Conservation (phyloP, 2,888 invertebrate species). For the Drosophila cyrtoloma region DNA sequence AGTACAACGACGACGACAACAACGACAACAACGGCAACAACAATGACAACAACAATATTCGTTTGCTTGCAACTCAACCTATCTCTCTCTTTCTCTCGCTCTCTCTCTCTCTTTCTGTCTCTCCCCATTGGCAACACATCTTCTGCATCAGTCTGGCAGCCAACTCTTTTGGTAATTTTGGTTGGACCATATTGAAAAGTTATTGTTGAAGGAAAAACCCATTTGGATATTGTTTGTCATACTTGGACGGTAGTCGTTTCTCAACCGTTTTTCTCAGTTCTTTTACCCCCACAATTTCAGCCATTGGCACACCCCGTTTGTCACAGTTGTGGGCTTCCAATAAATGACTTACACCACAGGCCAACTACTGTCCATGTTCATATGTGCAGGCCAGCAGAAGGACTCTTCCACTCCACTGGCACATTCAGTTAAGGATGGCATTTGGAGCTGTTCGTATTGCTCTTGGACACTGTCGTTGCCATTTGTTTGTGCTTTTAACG, state of each 20-base stretch:
- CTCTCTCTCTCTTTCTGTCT: background rate
- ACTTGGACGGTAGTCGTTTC: conserved; percentile 52
- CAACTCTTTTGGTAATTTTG: conserved; percentile 71
- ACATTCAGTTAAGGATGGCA: conserved; percentile 7
- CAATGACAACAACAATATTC: background rate
- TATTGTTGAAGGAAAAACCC: conserved; percentile 76
- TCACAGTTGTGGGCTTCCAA: conserved; percentile 66
- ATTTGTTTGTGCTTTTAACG: conserved; percentile 71
- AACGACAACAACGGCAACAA: background rate
- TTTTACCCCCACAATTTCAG: conserved; percentile 4
- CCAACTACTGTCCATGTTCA: conserved; percentile 45
- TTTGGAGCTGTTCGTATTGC: conserved; percentile 5
- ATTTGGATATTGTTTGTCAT: conserved; percentile 79
- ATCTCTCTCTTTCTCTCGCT: background rate
- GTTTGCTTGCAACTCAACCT: background rate
- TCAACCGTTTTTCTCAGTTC: conserved; percentile 6
- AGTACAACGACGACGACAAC: conserved; percentile 36
- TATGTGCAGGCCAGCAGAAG: conserved; percentile 15
- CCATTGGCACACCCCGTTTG: background rate
- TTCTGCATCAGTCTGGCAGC: conserved; percentile 25
- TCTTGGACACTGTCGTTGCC: conserved; percentile 12
- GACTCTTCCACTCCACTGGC: conserved; percentile 18
- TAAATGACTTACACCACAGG: conserved; percentile 73
- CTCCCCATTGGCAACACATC: conserved; percentile 18
- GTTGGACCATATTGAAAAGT: conserved; percentile 73